Base-by-base conservation (phyloP, 2,113 vertebrate species). In the Ia io region DNA sequence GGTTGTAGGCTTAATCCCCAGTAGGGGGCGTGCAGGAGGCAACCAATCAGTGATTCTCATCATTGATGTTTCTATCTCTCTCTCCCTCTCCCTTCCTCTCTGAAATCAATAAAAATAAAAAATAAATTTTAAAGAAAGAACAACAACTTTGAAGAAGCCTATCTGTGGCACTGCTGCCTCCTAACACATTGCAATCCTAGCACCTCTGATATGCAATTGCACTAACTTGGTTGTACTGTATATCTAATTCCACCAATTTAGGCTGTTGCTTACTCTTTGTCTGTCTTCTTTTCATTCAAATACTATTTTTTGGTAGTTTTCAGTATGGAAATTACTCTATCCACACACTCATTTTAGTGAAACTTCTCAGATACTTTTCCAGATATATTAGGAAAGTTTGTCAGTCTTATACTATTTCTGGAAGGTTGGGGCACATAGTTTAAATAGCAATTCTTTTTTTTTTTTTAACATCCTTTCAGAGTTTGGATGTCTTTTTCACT, bases 371-470 rank as follows among this genome's bases (percentile, higher is more conserved):
- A 82, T 32, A 69, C 32, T 44, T 71, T 44, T 69, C 56, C 56
- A 91, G 35, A 40, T 56, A 63, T 67, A 51, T 44, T 40, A 88
- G 61, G 37, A 90, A 86, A 49, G 11, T 79, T 32, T 84, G n/a
- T 5, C 70, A 88, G 17, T 87, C 47, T 89, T 90, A 44, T 0
- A 84, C 28, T 84, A 79, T 40, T 76, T 90, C 87, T 92, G 25
- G 56, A 88, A 88, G 20, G 5, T 4, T 85, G 3, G 44, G 56
- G 32, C 40, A 47, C 9, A 78, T 9, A 77, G 13, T 79, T 94
- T 89, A 93, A 96, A 70, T 28, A 78, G 30, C 77, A 79, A 84
- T 51, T 74, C 49, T n/a, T 90, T 28, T 90, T 88, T 92, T 92
- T 88, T 35, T 90, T 83, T 44, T 37, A 49, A 91, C 1, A 74